Conservation (phyloP, 2,113 vertebrate species). For the Stictonetta naevosa region DNA sequence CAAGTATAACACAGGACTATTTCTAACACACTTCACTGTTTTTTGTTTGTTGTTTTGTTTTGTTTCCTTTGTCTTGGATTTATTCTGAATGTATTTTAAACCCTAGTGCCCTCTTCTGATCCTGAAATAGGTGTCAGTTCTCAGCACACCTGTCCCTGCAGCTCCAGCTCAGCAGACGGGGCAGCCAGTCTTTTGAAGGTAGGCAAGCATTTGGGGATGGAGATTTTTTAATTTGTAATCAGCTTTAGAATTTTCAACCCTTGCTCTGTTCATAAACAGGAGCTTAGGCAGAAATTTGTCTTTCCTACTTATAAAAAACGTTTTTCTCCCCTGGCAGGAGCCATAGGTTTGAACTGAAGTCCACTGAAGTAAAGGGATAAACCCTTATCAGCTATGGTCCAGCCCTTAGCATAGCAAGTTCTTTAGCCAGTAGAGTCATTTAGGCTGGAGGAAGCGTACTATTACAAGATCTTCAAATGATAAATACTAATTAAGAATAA, state of each 20-base stretch:
- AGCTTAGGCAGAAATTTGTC: slow-evolving; percentile 21
- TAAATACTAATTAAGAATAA: slow-evolving; percentile 16
- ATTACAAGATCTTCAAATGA: background rate
- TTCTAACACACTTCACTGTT: background rate
- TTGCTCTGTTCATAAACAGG: slow-evolving; percentile 42
- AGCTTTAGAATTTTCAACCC: slow-evolving; percentile 23
- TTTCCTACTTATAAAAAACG: background rate
- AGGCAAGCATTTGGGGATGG: background rate
- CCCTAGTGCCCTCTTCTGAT: slow-evolving; percentile 62
- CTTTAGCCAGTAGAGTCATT: background rate
- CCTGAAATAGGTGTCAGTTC: background rate
- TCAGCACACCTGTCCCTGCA: background rate
- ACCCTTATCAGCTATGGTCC: slow-evolving; percentile 27
- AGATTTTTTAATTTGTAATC: slow-evolving; percentile 38
- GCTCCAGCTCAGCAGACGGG: background rate
- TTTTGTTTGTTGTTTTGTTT: background rate
- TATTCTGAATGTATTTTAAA: slow-evolving; percentile 13
- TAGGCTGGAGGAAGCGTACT: background rate
- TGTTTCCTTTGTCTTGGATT: background rate
- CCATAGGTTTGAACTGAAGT: background rate
- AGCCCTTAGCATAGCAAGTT: background rate
- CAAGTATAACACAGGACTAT: background rate
- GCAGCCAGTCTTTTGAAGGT: slow-evolving; percentile 1
- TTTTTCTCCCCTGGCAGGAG: background rate
- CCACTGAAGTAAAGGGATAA: slow-evolving; percentile 9